phyloP scores from a whole-genome alignment of 2,113 vertebrate genomes.

The Oncorhynchus nerka region DNA sequence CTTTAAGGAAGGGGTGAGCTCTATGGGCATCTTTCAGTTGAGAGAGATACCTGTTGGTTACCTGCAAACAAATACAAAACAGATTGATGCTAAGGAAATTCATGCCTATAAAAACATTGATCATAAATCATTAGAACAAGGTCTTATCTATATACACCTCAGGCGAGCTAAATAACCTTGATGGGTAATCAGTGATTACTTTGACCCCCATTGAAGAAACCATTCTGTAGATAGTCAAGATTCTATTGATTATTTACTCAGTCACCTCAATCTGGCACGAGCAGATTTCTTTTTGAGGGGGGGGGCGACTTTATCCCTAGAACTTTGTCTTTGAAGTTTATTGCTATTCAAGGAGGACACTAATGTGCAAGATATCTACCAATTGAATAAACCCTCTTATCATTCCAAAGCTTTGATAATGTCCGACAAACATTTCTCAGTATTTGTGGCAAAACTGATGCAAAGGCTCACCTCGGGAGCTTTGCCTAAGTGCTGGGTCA shows the following conservation, averaged over 20 bases:
- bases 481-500: constrained; percentile 93
- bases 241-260: constrained; percentile 19
- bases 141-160: background rate
- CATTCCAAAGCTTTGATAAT: constrained; percentile 1
- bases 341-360: constrained; percentile 7
- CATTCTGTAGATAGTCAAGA: constrained; percentile 26
- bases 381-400: background rate
- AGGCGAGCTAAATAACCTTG: too few species aligned
- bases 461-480: constrained; percentile 86
- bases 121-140: background rate
- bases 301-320: constrained; percentile 49
- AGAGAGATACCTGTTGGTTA: constrained; percentile 92
- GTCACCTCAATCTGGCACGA: constrained; percentile 27
- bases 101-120: background rate
- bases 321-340: constrained; percentile 48
- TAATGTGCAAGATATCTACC: constrained; percentile 25
- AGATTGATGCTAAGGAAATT: background rate
- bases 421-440: background rate
- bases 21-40: constrained; percentile 93
- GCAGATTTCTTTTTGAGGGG: constrained; percentile 19
- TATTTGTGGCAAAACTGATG: background rate
- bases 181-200: background rate
- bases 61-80: constrained; percentile 68
- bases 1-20: constrained; percentile 89
- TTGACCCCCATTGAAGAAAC: background rate